phyloP scores from a whole-genome alignment of 1,140 invertebrate species.

The Leptopilina boulardi region DNA sequence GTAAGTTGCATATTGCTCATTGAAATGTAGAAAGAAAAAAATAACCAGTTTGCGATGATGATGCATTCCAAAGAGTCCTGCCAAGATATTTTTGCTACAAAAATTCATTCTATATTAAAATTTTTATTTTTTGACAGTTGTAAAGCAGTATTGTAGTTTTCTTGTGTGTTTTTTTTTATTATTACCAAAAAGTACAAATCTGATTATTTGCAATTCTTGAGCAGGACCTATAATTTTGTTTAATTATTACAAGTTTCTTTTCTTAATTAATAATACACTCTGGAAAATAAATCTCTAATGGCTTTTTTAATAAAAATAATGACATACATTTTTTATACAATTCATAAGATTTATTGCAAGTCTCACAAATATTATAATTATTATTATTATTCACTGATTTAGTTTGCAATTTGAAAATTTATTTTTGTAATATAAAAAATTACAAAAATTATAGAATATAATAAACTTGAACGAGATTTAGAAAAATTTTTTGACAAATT shows the following conservation, averaged over 20 bases:
- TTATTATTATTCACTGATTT: no score
- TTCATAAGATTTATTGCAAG: no score
- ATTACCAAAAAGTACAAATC: background rate
- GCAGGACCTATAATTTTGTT: slow-evolving; percentile 14
- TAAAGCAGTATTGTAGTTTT: background rate
- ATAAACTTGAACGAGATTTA: no score
- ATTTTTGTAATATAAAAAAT: no score
- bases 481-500: no score
- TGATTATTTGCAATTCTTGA: background rate
- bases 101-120: background rate
- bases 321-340: no score
- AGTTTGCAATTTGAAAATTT: no score
- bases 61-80: slow-evolving; percentile 32
- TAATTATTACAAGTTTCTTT: background rate
- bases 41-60: slow-evolving; percentile 1
- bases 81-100: slow-evolving; percentile 5
- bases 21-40: background rate
- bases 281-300: no score
- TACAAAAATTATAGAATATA: no score
- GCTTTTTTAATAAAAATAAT: no score
- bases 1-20: slow-evolving; percentile 16
- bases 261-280: no score
- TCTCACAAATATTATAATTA: no score
- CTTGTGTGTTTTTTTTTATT: background rate
- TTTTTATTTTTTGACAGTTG: background rate